Evolutionary conservation across 1,140 invertebrate species (phyloP).

Genomic region (Cardiocondyla obscurior): DNA sequence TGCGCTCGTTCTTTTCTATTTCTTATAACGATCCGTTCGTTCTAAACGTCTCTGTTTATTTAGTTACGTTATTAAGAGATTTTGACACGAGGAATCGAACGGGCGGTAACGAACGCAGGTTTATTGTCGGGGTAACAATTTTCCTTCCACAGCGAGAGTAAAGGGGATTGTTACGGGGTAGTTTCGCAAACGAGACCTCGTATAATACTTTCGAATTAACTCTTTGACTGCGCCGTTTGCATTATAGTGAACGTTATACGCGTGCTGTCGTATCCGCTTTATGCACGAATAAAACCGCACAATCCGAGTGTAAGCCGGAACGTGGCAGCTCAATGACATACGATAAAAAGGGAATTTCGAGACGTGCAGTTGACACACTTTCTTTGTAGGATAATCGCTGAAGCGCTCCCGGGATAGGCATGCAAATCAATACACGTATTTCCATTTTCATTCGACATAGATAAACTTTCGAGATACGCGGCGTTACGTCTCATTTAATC

Average conservation of each 20-base stretch:
- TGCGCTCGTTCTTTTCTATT: too few relatives aligned
- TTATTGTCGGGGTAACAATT: not conserved
- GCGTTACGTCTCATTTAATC: not conserved
- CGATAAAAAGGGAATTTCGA: conserved; percentile 50
- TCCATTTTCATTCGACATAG: not conserved
- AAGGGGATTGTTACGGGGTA: not conserved
- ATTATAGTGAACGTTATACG: conserved; percentile 5
- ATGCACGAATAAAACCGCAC: conserved; percentile 46
- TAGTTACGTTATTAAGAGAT: too few relatives aligned
- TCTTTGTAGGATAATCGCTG: conserved; percentile 46
- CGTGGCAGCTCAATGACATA: conserved; percentile 23
- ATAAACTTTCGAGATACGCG: conserved; percentile 5
- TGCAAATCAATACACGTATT: conserved; percentile 37
- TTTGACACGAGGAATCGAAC: not conserved
- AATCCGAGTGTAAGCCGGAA: conserved; percentile 12
- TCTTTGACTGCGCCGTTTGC: conserved; percentile 25
- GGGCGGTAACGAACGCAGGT: not conserved
- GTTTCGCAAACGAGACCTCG: not conserved
- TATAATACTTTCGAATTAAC: conserved; percentile 18
- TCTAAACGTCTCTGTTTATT: too few relatives aligned
- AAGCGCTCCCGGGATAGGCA: not conserved
- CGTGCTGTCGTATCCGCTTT: conserved; percentile 5
- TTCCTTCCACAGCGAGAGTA: not conserved
- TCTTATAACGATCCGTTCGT: too few relatives aligned
- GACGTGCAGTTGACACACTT: conserved; percentile 48